Evolutionary conservation across 2,888 invertebrate species (phyloP).

Genomic region (Scaptomyza caliginosa): DNA sequence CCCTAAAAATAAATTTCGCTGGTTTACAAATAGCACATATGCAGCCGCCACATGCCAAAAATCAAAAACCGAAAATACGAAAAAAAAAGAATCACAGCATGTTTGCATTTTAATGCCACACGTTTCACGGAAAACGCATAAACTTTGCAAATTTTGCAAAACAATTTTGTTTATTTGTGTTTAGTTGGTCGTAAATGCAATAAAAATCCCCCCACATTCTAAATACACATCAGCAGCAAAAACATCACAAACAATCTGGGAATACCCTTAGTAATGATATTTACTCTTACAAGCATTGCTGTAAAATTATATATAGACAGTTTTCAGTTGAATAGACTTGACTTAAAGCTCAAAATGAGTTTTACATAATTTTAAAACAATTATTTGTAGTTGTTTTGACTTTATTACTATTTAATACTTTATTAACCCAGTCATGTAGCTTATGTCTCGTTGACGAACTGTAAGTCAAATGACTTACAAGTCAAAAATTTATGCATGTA

Average conservation of each 20-base stretch:
- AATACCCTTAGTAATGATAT: slow-evolving; percentile 2
- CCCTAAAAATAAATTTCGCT: slow-evolving; percentile 31
- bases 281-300: background rate
- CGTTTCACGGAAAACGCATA: slow-evolving; percentile 56
- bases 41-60: slow-evolving; percentile 29
- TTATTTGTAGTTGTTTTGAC: no score
- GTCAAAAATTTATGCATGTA: slow-evolving; percentile 1
- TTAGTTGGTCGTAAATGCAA: slow-evolving; percentile 55
- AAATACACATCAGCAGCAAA: slow-evolving; percentile 16
- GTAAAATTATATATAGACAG: no score
- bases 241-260: slow-evolving; percentile 6
- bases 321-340: no score
- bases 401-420: no score
- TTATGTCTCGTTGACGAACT: background rate
- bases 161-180: slow-evolving; percentile 59
- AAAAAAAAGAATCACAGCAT: slow-evolving; percentile 16
- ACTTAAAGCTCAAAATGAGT: no score
- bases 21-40: slow-evolving; percentile 36
- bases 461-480: background rate
- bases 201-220: slow-evolving; percentile 43
- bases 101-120: slow-evolving; percentile 48
- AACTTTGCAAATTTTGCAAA: slow-evolving; percentile 43
- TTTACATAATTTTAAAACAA: no score
- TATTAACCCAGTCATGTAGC: no score
- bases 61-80: background rate